Conservation (phyloP, 2,113 vertebrate genomes). For the Beaufortia kweichowensis region DNA sequence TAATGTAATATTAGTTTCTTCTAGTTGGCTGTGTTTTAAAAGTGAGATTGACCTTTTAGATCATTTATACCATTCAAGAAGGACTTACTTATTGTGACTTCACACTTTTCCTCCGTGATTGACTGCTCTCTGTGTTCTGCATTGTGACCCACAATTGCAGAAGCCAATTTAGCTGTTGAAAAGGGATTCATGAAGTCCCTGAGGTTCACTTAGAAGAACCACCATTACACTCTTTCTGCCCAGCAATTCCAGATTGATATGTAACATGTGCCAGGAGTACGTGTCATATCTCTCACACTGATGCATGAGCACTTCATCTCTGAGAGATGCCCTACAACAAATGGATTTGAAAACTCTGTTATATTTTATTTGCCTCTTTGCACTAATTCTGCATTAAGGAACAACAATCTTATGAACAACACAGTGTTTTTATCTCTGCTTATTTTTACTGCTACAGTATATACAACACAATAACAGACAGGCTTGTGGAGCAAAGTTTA, state of each 20-base stretch:
- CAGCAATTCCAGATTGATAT: conserved; percentile 45
- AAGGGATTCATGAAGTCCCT: conserved; percentile 52
- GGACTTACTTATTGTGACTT: conserved; percentile 18
- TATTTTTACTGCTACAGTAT: neutral
- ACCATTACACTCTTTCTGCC: conserved; percentile 24
- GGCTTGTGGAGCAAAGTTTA: neutral
- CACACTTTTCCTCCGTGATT: conserved; percentile 42
- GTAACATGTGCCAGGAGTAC: conserved; percentile 36
- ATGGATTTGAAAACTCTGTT: too few species aligned
- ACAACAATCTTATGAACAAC: too few species aligned
- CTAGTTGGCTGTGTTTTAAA: conserved; percentile 6
- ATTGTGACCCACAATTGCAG: conserved; percentile 41
- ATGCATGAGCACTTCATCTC: conserved; percentile 17
- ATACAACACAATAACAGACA: neutral
- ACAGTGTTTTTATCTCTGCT: too few species aligned
- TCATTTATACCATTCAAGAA: conserved; percentile 14
- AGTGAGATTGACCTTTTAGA: too few species aligned
- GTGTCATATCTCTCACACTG: conserved; percentile 1
- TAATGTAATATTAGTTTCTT: neutral
- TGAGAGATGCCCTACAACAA: neutral
- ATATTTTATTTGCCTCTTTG: neutral
- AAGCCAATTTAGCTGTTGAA: conserved; percentile 55
- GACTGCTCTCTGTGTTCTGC: conserved; percentile 44
- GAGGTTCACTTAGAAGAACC: conserved; percentile 33
- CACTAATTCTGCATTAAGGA: neutral